These are phyloP conservation scores for Synaphobranchus kaupii DNA, from an alignment of 2,797 vertebrate genomes.

Conservation along the genomic window DNA sequence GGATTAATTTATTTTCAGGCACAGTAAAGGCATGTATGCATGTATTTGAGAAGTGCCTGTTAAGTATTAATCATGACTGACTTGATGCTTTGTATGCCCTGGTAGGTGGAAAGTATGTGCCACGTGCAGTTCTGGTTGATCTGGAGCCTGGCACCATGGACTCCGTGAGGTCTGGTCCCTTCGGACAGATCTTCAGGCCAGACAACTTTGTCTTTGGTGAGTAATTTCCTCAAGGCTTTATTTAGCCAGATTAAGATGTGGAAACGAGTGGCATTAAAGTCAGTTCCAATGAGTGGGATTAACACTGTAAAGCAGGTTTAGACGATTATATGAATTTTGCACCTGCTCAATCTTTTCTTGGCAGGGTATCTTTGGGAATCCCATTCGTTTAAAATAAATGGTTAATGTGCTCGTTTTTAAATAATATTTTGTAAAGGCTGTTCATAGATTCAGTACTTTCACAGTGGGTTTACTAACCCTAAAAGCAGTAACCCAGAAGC, in stretches of 20 bases:
- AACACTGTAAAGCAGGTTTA: not conserved
- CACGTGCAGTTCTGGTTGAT: slow-evolving; percentile 29
- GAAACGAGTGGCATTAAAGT: not conserved
- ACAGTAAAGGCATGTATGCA: not conserved
- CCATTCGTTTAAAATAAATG: not conserved
- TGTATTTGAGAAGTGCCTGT: not conserved
- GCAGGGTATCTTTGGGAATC: not conserved
- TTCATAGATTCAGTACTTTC: not conserved
- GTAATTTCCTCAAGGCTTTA: not conserved
- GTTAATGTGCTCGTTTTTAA: not conserved
- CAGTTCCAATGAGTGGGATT: not conserved
- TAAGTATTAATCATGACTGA: not conserved
- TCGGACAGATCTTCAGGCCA: slow-evolving; percentile 30
- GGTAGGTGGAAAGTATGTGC: slow-evolving; percentile 32
- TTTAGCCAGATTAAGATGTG: not conserved
- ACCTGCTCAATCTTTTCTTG: not conserved
- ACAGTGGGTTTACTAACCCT: not conserved
- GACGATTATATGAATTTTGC: not conserved
- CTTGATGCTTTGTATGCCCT: not conserved
- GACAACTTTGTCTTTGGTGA: slow-evolving; percentile 35
- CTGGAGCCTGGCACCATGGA: slow-evolving; percentile 35
- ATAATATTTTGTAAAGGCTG: no score
- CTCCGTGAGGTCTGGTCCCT: slow-evolving; percentile 28
- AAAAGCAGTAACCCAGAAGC: not conserved
- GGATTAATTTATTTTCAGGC: not conserved